These are phyloP conservation scores for Eudemis profundana DNA, from an alignment of 2,888 invertebrate genomes.

Conservation along the genomic window DNA sequence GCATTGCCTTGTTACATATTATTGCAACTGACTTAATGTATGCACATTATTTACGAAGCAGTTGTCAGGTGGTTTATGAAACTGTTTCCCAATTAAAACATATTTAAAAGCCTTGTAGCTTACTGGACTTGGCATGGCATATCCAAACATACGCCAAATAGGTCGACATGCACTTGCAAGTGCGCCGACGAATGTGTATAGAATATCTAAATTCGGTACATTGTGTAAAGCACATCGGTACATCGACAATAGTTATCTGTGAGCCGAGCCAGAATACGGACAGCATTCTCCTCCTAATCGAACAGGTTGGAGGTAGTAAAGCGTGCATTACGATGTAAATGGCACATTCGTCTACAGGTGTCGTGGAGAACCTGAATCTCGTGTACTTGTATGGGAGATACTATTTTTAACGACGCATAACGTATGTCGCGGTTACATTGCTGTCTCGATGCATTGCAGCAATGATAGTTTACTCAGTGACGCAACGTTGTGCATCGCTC, in stretches of 20 bases:
- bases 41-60: background rate
- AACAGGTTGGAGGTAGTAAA: constrained; percentile 76
- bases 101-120: constrained; percentile 22
- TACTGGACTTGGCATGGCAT: constrained; percentile 27
- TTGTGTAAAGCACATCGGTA: constrained; percentile 45
- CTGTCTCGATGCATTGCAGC: constrained; percentile 48
- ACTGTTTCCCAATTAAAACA: background rate
- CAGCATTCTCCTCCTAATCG: constrained; percentile 80
- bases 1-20: no score
- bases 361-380: constrained; percentile 73
- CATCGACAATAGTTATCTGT: constrained; percentile 53
- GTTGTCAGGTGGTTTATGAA: background rate
- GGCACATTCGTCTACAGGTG: constrained; percentile 81
- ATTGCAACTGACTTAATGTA: background rate
- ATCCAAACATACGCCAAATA: constrained; percentile 40
- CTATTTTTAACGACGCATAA: constrained; percentile 61
- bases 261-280: constrained; percentile 57
- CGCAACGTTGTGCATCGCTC: constrained; percentile 48
- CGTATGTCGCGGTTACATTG: constrained; percentile 60
- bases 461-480: background rate
- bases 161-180: constrained; percentile 19
- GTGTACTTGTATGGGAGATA: constrained; percentile 54
- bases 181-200: constrained; percentile 11
- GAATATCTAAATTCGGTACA: constrained; percentile 32
- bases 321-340: constrained; percentile 82